Percentiles rank a stretch among this genome's conserved stretches.
Evolutionary conservation across 37 sponge, comb jelly and placozoan species (phyloP).

Genomic region (Hormiphora californensis): DNA sequence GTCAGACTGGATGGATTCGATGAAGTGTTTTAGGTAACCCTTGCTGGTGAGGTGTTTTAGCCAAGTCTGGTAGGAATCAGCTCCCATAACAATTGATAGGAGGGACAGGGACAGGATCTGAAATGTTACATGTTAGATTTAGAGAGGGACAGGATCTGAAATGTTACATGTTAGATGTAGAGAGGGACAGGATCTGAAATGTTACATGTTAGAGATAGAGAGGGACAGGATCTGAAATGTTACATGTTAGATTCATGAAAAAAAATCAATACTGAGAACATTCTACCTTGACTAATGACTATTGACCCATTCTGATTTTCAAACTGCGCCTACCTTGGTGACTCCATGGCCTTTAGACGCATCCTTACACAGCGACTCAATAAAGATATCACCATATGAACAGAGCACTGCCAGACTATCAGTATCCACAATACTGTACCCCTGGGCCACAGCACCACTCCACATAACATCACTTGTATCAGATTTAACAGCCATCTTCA

Average conservation of each 20-base stretch:
- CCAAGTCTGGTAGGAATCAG: constrained; percentile 46
- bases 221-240: too few species aligned
- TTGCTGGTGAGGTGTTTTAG: constrained; percentile 37
- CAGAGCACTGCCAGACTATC: constrained; percentile 46
- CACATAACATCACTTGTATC: constrained; percentile 20
- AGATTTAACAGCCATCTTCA: constrained; percentile 35
- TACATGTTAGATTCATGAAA: too few species aligned
- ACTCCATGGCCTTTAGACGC: constrained; percentile 53
- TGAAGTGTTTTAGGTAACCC: constrained; percentile 42
- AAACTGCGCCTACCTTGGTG: constrained; percentile 1
- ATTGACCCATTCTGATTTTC: neutral
- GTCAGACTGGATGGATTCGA: constrained; percentile 40
- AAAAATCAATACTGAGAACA: too few species aligned
- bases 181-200: too few species aligned
- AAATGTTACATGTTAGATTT: too few species aligned
- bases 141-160: too few species aligned
- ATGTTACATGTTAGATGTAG: too few species aligned
- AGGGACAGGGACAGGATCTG: constrained; percentile 35
- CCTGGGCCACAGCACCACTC: constrained; percentile 42
- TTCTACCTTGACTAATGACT: neutral
- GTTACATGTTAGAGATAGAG: too few species aligned
- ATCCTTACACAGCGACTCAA: constrained; percentile 54
- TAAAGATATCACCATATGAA: constrained; percentile 45
- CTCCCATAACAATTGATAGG: constrained; percentile 20
- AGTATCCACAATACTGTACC: constrained; percentile 39